Base-by-base conservation (phyloP, 2,797 vertebrate genomes). In the Delichon dasypus region DNA sequence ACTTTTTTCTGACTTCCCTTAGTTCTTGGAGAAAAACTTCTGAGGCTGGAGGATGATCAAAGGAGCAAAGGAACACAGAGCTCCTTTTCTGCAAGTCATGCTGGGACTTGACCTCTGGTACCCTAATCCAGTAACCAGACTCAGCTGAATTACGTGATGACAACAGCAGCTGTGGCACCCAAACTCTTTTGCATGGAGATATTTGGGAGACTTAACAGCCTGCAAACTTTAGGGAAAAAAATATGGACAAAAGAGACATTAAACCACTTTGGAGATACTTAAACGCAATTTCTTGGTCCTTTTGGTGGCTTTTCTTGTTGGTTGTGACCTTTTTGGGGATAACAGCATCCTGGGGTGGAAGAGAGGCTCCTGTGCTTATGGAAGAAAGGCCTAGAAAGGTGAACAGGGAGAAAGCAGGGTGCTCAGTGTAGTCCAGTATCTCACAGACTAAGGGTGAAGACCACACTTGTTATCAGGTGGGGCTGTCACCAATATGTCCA, bases 291-390 rank as follows among this genome's bases (percentile, higher is more conserved):
- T 68, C 19, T n/a, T 55, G 7, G 12, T 78, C 34, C 38, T 65
- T 83, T 87, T 25, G 5, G 1, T 34, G 18, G 21, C 5, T 25
- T 25, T 68, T 45, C 36, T 22, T 75, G 10, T 36, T 70, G 25
- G 23, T 77, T 53, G 21, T 53, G 45, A 74, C n/a, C 3, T 93
- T 86, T 66, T 4, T 1, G 21, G 10, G 19, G 4, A 11, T 75
- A 68, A 65, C 16, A 81, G 40, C 3, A 67, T 20, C 4, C 16
- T 64, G 29, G 5, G 15, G 12, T 27, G 80, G 38, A 57, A 72
- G 5, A 7, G 0, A 38, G 1, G 4, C 22, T 12, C 13, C n/a
- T 50, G 16, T 45, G 32, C 4, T 85, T n/a, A 25, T 2, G 9
- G 67, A 84, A 74, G 8, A n/a, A 92, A 55, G 26, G 25, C 13